Conservation (phyloP, 2,888 invertebrate species). For the Lymantria monacha region DNA sequence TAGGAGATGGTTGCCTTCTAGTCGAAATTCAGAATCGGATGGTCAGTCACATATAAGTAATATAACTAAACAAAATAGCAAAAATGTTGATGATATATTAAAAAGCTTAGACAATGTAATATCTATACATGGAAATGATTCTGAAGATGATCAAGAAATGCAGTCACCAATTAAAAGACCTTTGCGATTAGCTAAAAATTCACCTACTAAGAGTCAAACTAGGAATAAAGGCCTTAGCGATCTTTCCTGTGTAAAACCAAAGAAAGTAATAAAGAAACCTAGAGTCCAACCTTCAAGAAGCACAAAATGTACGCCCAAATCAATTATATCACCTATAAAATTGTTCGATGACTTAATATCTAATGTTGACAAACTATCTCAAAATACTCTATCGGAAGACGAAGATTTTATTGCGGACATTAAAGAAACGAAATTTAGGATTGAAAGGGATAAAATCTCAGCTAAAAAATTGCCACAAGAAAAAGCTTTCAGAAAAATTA, state of each 20-base stretch:
- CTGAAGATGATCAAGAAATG: slow-evolving; percentile 6
- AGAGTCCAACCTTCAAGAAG: neutral
- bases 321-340: slow-evolving; percentile 56
- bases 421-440: slow-evolving; percentile 7
- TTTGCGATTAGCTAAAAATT: slow-evolving; percentile 3
- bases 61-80: slow-evolving; percentile 3
- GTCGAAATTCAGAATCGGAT: slow-evolving; percentile 27
- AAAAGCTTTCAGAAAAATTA: slow-evolving; percentile 2
- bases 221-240: neutral
- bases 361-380: slow-evolving; percentile 14
- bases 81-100: neutral
- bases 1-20: slow-evolving; percentile 38
- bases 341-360: slow-evolving; percentile 34
- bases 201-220: slow-evolving; percentile 1
- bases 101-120: slow-evolving; percentile 1
- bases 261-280: neutral
- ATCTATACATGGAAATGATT: neutral
- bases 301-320: slow-evolving; percentile 15
- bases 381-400: slow-evolving; percentile 21
- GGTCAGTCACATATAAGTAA: slow-evolving; percentile 2
- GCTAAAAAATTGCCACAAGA: neutral
- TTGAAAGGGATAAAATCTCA: neutral
- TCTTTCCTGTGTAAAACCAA: neutral
- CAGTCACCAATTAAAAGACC: slow-evolving; percentile 8
- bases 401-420: slow-evolving; percentile 27